These are phyloP conservation scores for Gallinago jamesoni DNA, from an alignment of 2,113 vertebrate species.

Conservation along the genomic window DNA sequence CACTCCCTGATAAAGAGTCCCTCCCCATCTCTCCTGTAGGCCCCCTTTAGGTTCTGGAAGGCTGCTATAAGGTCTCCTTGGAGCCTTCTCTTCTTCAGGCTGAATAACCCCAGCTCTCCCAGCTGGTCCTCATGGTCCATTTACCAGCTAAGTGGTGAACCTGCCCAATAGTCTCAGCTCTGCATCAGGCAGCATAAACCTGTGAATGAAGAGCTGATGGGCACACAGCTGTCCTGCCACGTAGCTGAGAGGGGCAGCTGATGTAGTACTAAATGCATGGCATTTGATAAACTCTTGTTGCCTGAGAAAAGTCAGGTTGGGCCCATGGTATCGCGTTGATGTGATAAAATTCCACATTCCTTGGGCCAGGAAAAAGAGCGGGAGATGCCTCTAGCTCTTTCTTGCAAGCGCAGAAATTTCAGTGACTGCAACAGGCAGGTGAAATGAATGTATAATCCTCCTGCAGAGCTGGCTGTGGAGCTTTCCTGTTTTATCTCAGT, in stretches of 20 bases:
- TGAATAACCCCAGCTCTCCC: too few species aligned
- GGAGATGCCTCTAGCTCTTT: fast-evolving
- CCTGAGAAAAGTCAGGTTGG: background rate
- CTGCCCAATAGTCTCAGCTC: background rate
- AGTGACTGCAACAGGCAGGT: background rate
- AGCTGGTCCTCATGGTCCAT: too few species aligned
- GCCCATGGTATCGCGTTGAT: fast-evolving
- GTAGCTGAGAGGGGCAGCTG: background rate
- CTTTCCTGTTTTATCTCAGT: background rate
- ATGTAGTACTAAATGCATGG: background rate
- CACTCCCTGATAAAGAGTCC: too few species aligned
- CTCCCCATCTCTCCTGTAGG: too few species aligned
- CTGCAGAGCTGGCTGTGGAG: background rate
- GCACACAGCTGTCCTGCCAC: fast-evolving
- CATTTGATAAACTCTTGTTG: too few species aligned
- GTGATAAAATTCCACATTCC: background rate
- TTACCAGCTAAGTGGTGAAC: background rate
- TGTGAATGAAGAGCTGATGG: background rate
- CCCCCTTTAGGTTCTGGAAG: too few species aligned
- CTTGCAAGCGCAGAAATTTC: background rate
- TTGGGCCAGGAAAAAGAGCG: too few species aligned
- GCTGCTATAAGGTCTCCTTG: too few species aligned
- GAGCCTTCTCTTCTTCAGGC: too few species aligned
- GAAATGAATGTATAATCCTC: background rate
- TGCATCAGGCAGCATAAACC: background rate